Base-by-base conservation (phyloP, 2,113 vertebrate species). In the Pelobates fuscus region DNA sequence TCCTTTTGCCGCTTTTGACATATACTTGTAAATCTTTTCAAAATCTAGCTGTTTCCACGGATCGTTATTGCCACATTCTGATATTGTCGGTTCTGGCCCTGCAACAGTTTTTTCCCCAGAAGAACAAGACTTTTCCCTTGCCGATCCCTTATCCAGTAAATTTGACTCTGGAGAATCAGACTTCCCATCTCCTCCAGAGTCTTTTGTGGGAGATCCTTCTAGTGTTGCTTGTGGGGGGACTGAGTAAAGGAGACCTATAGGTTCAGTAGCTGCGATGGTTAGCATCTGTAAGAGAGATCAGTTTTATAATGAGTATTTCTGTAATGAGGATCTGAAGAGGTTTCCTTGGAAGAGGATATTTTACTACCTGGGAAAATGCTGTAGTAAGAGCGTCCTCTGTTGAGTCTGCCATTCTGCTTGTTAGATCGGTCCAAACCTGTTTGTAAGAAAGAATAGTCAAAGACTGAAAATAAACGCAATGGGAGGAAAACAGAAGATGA, bases 11-110 rank as follows among this genome's bases (percentile, higher is more conserved):
- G 70, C 2, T 11, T 68, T 79, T 0, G 83, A 83, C 8, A 87
- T 69, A 32, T 84, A 85, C 44, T 78, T 85, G 65, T 87, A 87
- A 57, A 87, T 82, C 43, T 86, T 87, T 64, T 86, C 84, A 8
- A 87, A 87, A 67, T 87, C 84, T 57, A 86, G 70, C 0, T n/a
- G 1, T 37, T 52, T 81, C 76, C 54, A 6, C 43, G 2, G n/a
- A 57, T n/a, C n/a, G 41, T 1, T 8, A 14, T 1, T 14, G 20
- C n/a, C 1, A 10, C 20, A 8, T n/a, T 8, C 18, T 2, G 15
- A 5, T 10, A 25, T 14, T 15, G 23, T 17, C 23, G 37, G 58
- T 27, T 59, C 54, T 1, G 12, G 6, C 55, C 23, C 21, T 2
- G 55, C 8, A 30, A 14, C 12, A 2, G 26, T 12, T 27, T 30